These are phyloP conservation scores for Motacilla alba DNA, from an alignment of 2,113 vertebrate genomes.

Conservation along the genomic window DNA sequence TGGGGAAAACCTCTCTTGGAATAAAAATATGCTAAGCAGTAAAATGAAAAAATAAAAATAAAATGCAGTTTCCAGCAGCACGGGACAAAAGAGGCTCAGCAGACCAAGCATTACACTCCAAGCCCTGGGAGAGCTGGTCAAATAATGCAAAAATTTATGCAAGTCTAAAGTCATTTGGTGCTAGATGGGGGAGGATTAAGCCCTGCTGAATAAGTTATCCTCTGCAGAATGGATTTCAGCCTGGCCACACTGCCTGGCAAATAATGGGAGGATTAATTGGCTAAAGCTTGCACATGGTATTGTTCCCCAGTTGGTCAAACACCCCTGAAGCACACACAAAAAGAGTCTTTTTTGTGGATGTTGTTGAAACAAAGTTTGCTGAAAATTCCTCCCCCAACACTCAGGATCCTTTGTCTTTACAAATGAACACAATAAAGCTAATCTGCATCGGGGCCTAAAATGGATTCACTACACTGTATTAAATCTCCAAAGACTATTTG, in stretches of 20 bases:
- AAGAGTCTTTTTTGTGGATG: neutral
- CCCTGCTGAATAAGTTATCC: neutral
- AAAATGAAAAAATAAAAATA: neutral
- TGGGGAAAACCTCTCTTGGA: neutral
- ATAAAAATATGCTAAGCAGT: neutral
- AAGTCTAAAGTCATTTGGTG: neutral
- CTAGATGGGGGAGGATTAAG: slow-evolving; percentile 29
- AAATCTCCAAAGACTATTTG: neutral
- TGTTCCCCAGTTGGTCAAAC: neutral
- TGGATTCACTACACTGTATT: neutral
- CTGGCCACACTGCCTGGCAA: neutral
- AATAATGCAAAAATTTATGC: slow-evolving; percentile 18
- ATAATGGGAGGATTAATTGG: slow-evolving; percentile 1
- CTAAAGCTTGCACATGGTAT: neutral
- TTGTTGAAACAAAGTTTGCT: neutral
- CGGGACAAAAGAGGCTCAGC: neutral
- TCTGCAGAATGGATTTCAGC: neutral
- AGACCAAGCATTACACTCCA: neutral
- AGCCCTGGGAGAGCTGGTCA: neutral
- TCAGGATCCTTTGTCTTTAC: neutral
- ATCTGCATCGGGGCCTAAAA: neutral
- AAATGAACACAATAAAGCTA: neutral
- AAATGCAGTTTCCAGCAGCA: neutral
- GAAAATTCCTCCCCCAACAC: neutral
- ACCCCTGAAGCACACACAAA: neutral